A percentile compares a stretch with the other conserved stretches of the same genome.
Conservation (phyloP, 2,797 vertebrate genomes). For the Heteromormyrus szaboi region DNA sequence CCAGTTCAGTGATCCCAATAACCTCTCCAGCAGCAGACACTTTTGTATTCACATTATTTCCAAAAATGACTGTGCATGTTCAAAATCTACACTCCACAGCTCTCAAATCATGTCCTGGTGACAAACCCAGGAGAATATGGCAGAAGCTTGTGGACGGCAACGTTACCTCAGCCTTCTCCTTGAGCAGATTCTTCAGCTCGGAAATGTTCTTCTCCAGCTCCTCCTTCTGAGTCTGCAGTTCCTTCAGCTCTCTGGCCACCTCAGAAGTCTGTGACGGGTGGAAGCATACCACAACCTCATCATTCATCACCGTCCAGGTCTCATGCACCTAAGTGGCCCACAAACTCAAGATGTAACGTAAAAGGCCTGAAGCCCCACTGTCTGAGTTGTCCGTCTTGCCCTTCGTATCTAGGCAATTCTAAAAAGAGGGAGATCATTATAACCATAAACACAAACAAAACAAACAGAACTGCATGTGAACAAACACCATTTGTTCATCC, state of each 20-base stretch:
- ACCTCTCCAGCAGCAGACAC: background rate
- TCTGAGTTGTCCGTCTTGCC: background rate
- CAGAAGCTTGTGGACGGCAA: background rate
- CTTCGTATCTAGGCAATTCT: background rate
- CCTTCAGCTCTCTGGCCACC: slow-evolving; percentile 56
- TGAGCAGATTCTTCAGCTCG: slow-evolving; percentile 72
- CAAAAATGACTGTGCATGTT: background rate
- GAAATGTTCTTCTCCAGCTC: slow-evolving; percentile 68
- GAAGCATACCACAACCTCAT: background rate
- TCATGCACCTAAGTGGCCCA: background rate
- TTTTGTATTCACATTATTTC: background rate
- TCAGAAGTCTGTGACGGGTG: slow-evolving; percentile 48
- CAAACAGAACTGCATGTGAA: background rate
- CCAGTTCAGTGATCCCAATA: background rate
- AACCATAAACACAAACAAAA: background rate
- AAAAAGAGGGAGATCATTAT: background rate
- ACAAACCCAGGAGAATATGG: background rate
- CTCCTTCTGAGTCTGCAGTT: slow-evolving; percentile 67
- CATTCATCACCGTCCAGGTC: background rate
- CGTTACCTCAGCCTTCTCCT: slow-evolving; percentile 73
- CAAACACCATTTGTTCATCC: background rate
- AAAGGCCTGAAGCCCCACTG: background rate
- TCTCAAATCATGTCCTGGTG: background rate
- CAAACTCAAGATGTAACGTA: background rate
- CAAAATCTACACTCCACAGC: background rate